A percentile compares a stretch with the other conserved stretches of the same genome.
Evolutionary conservation across 2,797 vertebrate species (phyloP).

Genomic region (Spinus pinus): DNA sequence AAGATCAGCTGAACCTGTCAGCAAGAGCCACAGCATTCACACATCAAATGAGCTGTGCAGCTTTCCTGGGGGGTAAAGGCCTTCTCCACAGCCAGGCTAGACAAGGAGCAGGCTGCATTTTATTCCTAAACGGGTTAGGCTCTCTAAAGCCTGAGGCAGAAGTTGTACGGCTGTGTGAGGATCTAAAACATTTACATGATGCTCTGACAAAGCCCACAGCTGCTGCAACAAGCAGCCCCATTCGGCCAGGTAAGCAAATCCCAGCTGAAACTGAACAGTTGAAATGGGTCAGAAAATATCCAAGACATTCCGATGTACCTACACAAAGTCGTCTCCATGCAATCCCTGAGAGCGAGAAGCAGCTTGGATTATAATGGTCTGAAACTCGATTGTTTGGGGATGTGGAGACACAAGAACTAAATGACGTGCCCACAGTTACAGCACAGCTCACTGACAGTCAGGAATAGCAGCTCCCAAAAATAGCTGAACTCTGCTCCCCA

Average conservation of each 20-base stretch:
- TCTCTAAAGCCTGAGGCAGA: not conserved
- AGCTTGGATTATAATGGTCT: not conserved
- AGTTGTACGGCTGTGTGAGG: not conserved
- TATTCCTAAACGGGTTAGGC: not conserved
- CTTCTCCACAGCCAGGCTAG: not conserved
- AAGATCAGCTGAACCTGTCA: not conserved
- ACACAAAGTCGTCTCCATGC: not conserved
- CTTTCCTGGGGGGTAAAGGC: not conserved
- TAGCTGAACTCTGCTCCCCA: constrained; percentile 9
- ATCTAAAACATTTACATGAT: not conserved
- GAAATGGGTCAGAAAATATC: not conserved
- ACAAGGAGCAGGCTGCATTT: not conserved
- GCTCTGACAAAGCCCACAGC: not conserved
- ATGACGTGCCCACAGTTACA: not conserved
- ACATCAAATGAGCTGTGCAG: not conserved
- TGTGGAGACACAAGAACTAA: not conserved
- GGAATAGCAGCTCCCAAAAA: constrained; percentile 42
- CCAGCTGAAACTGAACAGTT: not conserved
- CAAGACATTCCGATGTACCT: fast-evolving
- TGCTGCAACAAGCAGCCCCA: not conserved
- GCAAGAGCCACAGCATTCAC: not conserved
- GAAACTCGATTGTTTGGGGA: not conserved
- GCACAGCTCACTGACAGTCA: not conserved
- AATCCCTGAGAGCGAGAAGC: not conserved
- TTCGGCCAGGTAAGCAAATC: not conserved